These are phyloP conservation scores for Morus bassanus DNA, from an alignment of 2,797 vertebrate genomes.

Conservation along the genomic window DNA sequence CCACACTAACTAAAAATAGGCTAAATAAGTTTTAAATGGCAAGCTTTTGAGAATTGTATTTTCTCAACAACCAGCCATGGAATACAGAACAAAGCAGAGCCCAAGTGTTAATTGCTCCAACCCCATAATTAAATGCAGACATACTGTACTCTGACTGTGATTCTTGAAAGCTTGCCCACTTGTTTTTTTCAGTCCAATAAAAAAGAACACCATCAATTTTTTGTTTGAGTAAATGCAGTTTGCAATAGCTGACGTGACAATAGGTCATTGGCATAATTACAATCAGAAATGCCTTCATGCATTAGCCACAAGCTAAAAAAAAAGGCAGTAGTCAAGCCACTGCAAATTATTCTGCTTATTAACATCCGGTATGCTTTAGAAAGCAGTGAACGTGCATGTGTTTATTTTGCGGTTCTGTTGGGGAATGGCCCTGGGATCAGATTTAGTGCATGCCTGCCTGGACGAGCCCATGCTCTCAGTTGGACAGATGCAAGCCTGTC, in stretches of 20 bases:
- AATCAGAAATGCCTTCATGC: background rate
- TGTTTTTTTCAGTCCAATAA: background rate
- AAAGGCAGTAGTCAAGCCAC: background rate
- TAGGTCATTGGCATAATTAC: constrained; percentile 15
- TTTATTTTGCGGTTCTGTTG: background rate
- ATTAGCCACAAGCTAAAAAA: background rate
- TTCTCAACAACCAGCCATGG: constrained; percentile 49
- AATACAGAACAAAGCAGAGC: constrained; percentile 60
- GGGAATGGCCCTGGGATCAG: background rate
- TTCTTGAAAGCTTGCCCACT: constrained; percentile 64
- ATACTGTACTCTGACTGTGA: constrained; percentile 61
- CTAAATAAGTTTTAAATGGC: constrained; percentile 39
- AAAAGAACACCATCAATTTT: constrained; percentile 30
- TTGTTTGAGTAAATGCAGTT: constrained; percentile 19
- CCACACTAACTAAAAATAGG: background rate
- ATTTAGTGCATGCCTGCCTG: background rate
- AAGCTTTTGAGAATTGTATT: constrained; percentile 61
- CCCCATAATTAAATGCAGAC: constrained; percentile 63
- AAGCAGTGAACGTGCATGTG: background rate
- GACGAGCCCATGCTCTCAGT: background rate
- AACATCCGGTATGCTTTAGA: background rate
- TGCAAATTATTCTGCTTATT: constrained; percentile 31
- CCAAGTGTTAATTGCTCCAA: constrained; percentile 62
- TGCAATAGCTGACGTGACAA: constrained; percentile 30
- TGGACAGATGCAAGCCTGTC: constrained; percentile 8